Conservation (phyloP, 2,797 vertebrate genomes). For the Amblyopsis hoosieri region DNA sequence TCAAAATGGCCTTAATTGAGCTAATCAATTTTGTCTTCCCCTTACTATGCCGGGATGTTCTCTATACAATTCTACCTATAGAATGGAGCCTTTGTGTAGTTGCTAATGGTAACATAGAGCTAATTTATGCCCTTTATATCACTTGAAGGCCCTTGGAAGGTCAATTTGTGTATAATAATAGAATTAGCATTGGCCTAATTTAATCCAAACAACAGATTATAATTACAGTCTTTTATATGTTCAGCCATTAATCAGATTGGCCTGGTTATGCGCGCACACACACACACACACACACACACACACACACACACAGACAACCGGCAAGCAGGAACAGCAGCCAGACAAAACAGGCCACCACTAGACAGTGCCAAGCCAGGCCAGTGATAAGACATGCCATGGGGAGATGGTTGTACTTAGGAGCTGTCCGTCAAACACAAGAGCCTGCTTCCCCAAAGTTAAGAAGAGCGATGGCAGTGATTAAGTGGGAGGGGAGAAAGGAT, state of each 20-base stretch:
- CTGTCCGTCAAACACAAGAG: slow-evolving; percentile 73
- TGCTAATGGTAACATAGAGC: slow-evolving; percentile 24
- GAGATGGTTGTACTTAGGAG: slow-evolving; percentile 67
- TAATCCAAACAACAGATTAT: slow-evolving; percentile 34
- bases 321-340: slow-evolving; percentile 52
- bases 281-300: slow-evolving; percentile 18
- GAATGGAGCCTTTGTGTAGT: slow-evolving; percentile 11
- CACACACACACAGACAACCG: slow-evolving; percentile 19
- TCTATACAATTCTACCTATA: background rate
- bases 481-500: slow-evolving; percentile 23
- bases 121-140: slow-evolving; percentile 19
- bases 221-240: slow-evolving; percentile 35
- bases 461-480: slow-evolving; percentile 58
- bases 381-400: slow-evolving; percentile 67
- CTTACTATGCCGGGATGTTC: background rate
- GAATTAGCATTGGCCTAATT: slow-evolving; percentile 17
- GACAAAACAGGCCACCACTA: slow-evolving; percentile 71
- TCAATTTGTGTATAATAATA: slow-evolving; percentile 30
- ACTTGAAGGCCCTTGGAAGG: slow-evolving; percentile 37
- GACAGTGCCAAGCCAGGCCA: slow-evolving; percentile 53
- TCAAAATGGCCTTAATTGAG: slow-evolving; percentile 23
- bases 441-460: slow-evolving; percentile 52
- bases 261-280: slow-evolving; percentile 15
- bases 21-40: background rate
- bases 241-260: slow-evolving; percentile 27